These are phyloP conservation scores for Allygus modestus DNA, from an alignment of 2,888 invertebrate genomes.

Conservation along the genomic window DNA sequence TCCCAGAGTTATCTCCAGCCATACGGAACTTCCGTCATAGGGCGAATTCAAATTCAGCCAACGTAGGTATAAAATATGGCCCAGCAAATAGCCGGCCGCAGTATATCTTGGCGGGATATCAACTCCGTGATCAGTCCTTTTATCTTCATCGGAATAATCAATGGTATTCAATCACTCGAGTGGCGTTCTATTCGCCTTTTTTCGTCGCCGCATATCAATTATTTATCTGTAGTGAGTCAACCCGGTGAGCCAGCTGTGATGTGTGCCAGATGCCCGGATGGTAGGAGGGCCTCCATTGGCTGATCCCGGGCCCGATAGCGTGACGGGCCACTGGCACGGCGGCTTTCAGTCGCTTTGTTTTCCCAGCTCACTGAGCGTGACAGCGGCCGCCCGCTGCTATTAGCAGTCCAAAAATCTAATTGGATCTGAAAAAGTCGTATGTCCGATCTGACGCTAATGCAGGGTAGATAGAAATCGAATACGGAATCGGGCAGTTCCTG, in stretches of 20 bases:
- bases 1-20: no score
- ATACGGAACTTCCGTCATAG: no score
- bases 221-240: slow-evolving; percentile 28
- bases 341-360: slow-evolving; percentile 14
- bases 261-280: slow-evolving; percentile 33
- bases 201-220: slow-evolving; percentile 24
- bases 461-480: background rate
- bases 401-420: slow-evolving; percentile 14
- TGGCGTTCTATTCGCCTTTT: slow-evolving; percentile 4
- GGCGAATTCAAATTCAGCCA: background rate
- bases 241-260: background rate
- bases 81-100: background rate
- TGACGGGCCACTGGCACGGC: slow-evolving; percentile 29
- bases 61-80: slow-evolving; percentile 6
- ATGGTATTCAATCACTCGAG: slow-evolving; percentile 41
- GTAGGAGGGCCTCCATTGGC: slow-evolving; percentile 35
- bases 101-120: slow-evolving; percentile 11
- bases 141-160: slow-evolving; percentile 30
- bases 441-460: background rate
- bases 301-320: slow-evolving; percentile 42
- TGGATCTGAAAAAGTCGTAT: slow-evolving; percentile 15
- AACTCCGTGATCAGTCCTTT: slow-evolving; percentile 22
- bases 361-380: slow-evolving; percentile 16
- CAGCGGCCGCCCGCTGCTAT: background rate
- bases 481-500: background rate